Evolutionary conservation across 2,888 invertebrate species (phyloP), one percentile per base, ranked within the genome.

Genomic region (Uloborus plumipes): DNA sequence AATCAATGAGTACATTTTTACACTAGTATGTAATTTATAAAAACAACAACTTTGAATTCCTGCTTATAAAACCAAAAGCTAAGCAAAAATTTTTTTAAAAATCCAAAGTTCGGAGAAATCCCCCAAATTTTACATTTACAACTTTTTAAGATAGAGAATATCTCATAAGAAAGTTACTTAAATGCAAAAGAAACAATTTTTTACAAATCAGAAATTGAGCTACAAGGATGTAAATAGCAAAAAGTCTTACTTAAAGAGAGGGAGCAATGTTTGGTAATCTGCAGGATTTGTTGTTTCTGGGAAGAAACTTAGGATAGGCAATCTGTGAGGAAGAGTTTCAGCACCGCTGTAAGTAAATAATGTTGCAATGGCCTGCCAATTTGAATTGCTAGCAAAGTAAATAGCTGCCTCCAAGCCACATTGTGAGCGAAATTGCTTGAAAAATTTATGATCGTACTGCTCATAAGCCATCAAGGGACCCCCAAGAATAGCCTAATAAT

Each of bases 211-310:
- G 1, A 39, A 11, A 9, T 39, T 39, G 3, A 7, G 39, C 39
- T 11, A 2, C 1, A 6, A 39, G 9, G 7, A 7, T 31, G 7
- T 39, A 9, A 39, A 39, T 39, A 39, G 9, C 9, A 64, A 70
- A 75, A 20, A 18, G 18, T 31, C 22, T 82, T 87, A 88, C 87
- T 90, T 89, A 65, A 91, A 90, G 86, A 91, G 90, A 0, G 94
- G 94, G 86, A 94, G 87, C 67, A 94, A 88, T 67, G 91, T 91
- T 87, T 88, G 86, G 88, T 94, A 95, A 67, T 92, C 91, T 66
- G 90, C 86, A 2, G 94, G 94, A 86, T 91, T 90, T 14, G 92
- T 90, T 0, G 93, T 93, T 90, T 95, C 94, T 15, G 94, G 94
- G 86, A 94, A 90, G 87, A 92, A 92, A 74, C 92, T 91, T 55